A percentile compares a stretch with the other conserved stretches of the same genome.
phyloP scores from a whole-genome alignment of 35 echinoderm and acorn worm species.

The Hemicentrotus pulcherrimus region DNA sequence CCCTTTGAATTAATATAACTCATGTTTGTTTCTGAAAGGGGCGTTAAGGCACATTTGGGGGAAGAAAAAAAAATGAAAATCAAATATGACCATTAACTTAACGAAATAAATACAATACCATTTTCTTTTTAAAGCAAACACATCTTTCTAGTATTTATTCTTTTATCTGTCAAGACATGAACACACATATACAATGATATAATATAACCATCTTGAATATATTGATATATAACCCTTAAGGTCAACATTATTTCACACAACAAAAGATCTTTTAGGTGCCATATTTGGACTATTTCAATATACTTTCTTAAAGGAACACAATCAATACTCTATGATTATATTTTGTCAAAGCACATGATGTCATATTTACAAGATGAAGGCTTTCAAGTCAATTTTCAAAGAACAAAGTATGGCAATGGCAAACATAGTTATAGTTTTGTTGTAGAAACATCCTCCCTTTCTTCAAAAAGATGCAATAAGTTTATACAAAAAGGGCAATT shows the following conservation, averaged over 20 bases:
- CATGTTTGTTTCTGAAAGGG: no score
- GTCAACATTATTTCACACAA: slow-evolving; percentile 14
- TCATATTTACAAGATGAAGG: slow-evolving; percentile 38
- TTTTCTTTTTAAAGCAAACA: slow-evolving; percentile 19
- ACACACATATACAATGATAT: slow-evolving; percentile 39
- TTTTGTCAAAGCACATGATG: slow-evolving; percentile 31
- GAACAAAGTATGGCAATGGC: background rate
- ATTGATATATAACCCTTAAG: slow-evolving; percentile 12
- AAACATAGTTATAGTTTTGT: background rate
- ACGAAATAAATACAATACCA: background rate
- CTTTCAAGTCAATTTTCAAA: slow-evolving; percentile 20
- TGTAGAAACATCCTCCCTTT: background rate
- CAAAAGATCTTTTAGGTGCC: background rate
- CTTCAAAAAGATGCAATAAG: background rate
- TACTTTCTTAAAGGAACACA: background rate
- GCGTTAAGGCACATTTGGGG: no score
- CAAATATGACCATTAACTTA: background rate
- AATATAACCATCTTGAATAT: slow-evolving; percentile 12
- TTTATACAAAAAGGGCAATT: background rate
- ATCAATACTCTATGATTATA: background rate
- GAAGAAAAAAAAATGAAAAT: no score
- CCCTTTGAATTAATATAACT: no score
- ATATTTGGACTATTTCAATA: background rate
- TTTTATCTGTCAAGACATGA: slow-evolving; percentile 17
- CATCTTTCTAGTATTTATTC: background rate